Evolutionary conservation across 2,888 invertebrate genomes (phyloP).

Genomic region (Fissipunctia ypsillon): DNA sequence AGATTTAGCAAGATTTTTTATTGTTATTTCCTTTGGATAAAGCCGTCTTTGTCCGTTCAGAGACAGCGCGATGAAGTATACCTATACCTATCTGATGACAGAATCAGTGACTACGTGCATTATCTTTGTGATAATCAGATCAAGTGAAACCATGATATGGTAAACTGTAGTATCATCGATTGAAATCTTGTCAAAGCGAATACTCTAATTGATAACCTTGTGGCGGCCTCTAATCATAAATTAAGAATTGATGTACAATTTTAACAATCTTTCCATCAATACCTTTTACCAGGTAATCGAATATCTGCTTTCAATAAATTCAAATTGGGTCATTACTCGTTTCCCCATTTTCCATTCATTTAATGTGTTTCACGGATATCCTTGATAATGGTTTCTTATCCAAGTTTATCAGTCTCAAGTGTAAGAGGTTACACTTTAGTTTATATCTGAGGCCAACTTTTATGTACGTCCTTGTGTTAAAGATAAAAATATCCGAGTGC

Average conservation of each 20-base stretch:
- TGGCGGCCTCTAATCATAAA: constrained; percentile 38
- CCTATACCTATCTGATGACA: background rate
- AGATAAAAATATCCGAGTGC: constrained; percentile 44
- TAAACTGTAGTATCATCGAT: constrained; percentile 18
- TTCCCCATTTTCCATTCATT: constrained; percentile 14
- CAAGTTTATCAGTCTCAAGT: constrained; percentile 48
- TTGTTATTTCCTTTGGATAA: background rate
- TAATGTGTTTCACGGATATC: constrained; percentile 13
- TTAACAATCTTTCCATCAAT: constrained; percentile 16
- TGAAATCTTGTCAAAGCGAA: constrained; percentile 34
- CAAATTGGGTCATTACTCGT: constrained; percentile 16
- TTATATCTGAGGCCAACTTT: constrained; percentile 36
- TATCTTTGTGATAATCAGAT: constrained; percentile 43
- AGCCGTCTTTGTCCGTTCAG: background rate
- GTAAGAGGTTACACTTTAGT: constrained; percentile 49
- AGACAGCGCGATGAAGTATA: constrained; percentile 1
- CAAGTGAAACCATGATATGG: constrained; percentile 23
- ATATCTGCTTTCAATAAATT: constrained; percentile 20
- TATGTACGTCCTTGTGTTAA: constrained; percentile 32
- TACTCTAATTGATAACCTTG: constrained; percentile 27
- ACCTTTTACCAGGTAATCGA: constrained; percentile 18
- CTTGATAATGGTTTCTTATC: constrained; percentile 30
- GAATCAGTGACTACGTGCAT: constrained; percentile 4
- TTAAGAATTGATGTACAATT: constrained; percentile 34
- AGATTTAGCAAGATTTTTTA: constrained; percentile 9